Percentiles rank a stretch among this genome's conserved stretches.
These are phyloP conservation scores for Otolemur crassicaudatus DNA, from an alignment of 2,797 vertebrate genomes.

Conservation along the genomic window DNA sequence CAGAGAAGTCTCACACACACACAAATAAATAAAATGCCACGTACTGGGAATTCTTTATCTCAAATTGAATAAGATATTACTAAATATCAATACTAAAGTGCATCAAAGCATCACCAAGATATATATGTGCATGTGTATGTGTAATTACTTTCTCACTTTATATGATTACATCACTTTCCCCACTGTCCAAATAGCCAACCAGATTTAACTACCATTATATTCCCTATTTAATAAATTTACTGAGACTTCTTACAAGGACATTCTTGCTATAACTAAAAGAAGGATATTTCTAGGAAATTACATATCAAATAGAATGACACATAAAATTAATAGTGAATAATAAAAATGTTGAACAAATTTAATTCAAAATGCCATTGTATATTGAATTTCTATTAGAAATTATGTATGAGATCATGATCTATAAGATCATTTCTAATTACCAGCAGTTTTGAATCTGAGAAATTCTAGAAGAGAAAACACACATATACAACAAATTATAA, in stretches of 20 bases:
- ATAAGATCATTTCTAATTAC: no score
- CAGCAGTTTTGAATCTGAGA: no score
- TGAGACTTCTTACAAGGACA: neutral
- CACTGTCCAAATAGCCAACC: neutral
- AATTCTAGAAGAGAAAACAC: neutral
- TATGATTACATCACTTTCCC: neutral
- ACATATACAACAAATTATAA: neutral
- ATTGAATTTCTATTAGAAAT: neutral
- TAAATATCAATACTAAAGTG: neutral
- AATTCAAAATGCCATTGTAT: neutral
- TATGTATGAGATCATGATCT: no score
- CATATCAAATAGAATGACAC: neutral
- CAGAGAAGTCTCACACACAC: neutral
- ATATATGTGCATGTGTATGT: neutral
- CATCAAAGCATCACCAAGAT: neutral
- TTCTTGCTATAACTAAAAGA: slow-evolving; percentile 13
- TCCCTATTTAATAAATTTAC: neutral
- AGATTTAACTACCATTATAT: neutral
- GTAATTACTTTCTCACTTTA: neutral
- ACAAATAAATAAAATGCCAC: neutral
- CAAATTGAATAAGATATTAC: neutral
- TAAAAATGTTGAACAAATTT: slow-evolving; percentile 9
- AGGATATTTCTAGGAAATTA: slow-evolving; percentile 12
- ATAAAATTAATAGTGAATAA: slow-evolving; percentile 5
- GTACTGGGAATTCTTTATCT: neutral